Percentiles rank a stretch among this genome's conserved stretches.
Conservation (phyloP, 1,140 invertebrate species). For the Zophobas atratus region DNA sequence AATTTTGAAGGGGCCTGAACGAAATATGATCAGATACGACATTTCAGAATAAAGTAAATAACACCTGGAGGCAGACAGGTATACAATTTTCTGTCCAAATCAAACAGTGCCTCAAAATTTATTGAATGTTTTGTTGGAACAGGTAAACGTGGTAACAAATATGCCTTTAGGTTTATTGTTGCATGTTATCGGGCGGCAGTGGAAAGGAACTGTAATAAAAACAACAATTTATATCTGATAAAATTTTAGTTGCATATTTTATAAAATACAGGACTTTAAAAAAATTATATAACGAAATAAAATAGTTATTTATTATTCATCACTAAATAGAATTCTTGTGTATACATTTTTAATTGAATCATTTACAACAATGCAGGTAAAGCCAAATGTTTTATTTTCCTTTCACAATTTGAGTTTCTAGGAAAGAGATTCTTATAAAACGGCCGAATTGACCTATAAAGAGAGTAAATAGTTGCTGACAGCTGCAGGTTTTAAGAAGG, state of each 20-base stretch:
- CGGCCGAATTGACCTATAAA: too few relatives aligned
- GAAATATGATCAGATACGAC: slow-evolving; percentile 38
- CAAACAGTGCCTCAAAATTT: slow-evolving; percentile 16
- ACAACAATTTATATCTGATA: slow-evolving; percentile 12
- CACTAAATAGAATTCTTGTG: too few relatives aligned
- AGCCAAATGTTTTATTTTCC: too few relatives aligned
- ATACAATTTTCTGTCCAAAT: slow-evolving; percentile 30
- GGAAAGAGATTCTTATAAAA: too few relatives aligned
- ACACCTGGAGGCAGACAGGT: slow-evolving; percentile 27
- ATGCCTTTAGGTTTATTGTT: background rate
- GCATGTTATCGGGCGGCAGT: background rate
- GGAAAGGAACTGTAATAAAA: slow-evolving; percentile 6
- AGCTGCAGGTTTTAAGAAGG: too few relatives aligned
- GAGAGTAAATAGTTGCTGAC: too few relatives aligned
- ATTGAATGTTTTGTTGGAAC: slow-evolving; percentile 24
- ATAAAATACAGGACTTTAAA: too few relatives aligned
- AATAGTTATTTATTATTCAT: too few relatives aligned
- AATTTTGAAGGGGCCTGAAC: slow-evolving; percentile 21
- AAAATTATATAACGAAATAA: too few relatives aligned
- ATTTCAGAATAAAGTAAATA: slow-evolving; percentile 26
- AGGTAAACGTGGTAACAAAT: slow-evolving; percentile 5
- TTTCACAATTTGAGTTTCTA: too few relatives aligned
- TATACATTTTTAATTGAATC: too few relatives aligned
- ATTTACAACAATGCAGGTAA: too few relatives aligned
- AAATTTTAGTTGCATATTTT: background rate